Evolutionary conservation across 92 coral and sea anemone species (phyloP).

Genomic region (Epizoanthus stellaris): DNA sequence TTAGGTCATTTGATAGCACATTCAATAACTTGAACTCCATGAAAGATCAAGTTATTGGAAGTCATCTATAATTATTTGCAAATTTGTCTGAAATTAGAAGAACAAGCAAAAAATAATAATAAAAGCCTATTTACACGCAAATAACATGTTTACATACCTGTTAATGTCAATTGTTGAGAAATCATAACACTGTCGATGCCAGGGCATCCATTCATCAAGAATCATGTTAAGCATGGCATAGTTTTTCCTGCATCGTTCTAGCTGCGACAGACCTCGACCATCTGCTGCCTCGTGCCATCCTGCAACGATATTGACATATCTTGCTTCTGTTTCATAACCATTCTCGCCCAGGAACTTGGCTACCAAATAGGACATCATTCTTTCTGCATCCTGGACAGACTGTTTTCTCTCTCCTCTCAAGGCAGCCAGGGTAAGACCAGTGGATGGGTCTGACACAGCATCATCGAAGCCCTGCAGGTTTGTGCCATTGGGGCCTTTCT

Average conservation of each 20-base stretch:
- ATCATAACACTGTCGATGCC: conserved; percentile 65
- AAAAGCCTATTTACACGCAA: too few species aligned
- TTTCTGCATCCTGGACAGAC: conserved; percentile 67
- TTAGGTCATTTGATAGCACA: too few species aligned
- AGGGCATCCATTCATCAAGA: conserved; percentile 81
- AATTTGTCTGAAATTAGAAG: too few species aligned
- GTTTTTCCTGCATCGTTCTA: conserved; percentile 56
- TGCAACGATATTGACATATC: conserved; percentile 46
- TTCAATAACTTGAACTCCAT: too few species aligned
- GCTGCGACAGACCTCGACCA: conserved; percentile 64
- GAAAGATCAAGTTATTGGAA: too few species aligned
- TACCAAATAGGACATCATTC: conserved; percentile 57
- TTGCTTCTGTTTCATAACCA: conserved; percentile 57
- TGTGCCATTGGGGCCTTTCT: conserved; percentile 36
- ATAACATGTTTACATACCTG: conserved; percentile 34
- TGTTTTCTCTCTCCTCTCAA: conserved; percentile 66
- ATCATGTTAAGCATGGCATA: conserved; percentile 61
- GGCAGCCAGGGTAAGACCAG: conserved; percentile 78
- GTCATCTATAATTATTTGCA: too few species aligned
- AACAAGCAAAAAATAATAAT: too few species aligned
- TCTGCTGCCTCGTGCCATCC: conserved; percentile 77
- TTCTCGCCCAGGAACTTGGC: conserved; percentile 51
- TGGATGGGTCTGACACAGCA: conserved; percentile 55
- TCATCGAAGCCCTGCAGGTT: conserved; percentile 66
- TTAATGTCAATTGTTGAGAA: conserved; percentile 71